These are phyloP conservation scores for Dolichoris vasculosae DNA, from an alignment of 1,140 invertebrate genomes.

Conservation along the genomic window DNA sequence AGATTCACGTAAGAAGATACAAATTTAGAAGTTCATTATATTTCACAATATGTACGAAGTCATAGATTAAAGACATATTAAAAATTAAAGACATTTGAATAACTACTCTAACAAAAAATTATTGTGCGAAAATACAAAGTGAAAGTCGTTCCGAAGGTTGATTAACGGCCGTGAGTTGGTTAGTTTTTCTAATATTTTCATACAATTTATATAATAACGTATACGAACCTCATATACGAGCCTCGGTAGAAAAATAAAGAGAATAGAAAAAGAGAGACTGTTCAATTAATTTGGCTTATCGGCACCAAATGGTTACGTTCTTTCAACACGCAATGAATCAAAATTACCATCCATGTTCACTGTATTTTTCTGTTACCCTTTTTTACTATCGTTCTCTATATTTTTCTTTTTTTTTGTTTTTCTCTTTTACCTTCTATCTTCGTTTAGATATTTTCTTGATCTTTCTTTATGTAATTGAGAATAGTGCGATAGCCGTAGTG, in stretches of 20 bases:
- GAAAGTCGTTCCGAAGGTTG: constrained; percentile 11
- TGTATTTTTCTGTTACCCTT: not conserved
- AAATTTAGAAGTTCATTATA: too few species aligned
- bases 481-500: not conserved
- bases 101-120: not conserved
- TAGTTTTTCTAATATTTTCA: not conserved
- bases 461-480: not conserved
- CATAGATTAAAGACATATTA: too few species aligned
- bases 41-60: too few species aligned
- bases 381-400: not conserved
- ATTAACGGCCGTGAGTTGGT: not conserved
- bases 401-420: not conserved
- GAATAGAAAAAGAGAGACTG: constrained; percentile 2
- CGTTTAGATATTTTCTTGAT: not conserved
- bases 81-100: not conserved
- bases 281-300: constrained; percentile 42
- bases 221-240: not conserved
- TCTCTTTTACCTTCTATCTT: constrained; percentile 5
- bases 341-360: constrained; percentile 26
- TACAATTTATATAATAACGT: constrained; percentile 17
- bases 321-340: constrained; percentile 22
- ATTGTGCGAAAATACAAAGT: constrained; percentile 1
- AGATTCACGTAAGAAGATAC: too few species aligned
- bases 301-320: not conserved
- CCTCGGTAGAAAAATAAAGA: constrained; percentile 30